Evolutionary conservation across 2,113 vertebrate species (phyloP).

Genomic region (Planiliza haematocheilus): DNA sequence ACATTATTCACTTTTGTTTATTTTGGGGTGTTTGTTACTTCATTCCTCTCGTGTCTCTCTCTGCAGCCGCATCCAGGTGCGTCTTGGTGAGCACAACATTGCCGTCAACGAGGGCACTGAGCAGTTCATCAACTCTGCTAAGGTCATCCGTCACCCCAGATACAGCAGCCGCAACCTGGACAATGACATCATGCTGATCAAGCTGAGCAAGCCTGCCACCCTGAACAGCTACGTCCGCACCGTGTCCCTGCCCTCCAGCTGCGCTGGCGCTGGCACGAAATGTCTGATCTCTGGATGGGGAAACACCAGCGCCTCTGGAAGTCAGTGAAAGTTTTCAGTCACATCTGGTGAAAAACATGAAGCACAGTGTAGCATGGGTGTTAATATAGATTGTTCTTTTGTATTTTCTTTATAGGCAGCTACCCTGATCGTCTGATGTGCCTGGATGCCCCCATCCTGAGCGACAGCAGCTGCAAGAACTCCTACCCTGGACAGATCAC

Average conservation of each 20-base stretch:
- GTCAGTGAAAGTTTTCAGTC: constrained; percentile 50
- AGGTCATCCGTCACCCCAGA: constrained; percentile 77
- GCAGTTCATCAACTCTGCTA: constrained; percentile 75
- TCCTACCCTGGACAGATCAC: constrained; percentile 88
- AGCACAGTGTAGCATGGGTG: neutral
- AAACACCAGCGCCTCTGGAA: constrained; percentile 80
- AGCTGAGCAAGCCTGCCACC: constrained; percentile 70
- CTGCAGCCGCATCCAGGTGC: constrained; percentile 71
- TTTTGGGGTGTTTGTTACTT: too few species aligned
- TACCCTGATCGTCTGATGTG: constrained; percentile 86
- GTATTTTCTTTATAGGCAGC: constrained; percentile 65
- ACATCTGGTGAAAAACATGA: too few species aligned
- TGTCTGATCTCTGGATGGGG: constrained; percentile 92
- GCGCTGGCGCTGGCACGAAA: constrained; percentile 77
- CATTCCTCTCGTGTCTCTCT: neutral
- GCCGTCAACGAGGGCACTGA: constrained; percentile 73
- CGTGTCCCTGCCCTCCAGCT: constrained; percentile 79
- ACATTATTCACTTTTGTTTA: too few species aligned
- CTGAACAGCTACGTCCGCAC: constrained; percentile 79
- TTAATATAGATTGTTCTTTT: neutral
- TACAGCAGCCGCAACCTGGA: constrained; percentile 80
- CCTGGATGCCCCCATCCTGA: constrained; percentile 85
- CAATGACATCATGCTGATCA: constrained; percentile 90
- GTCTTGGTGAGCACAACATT: constrained; percentile 85
- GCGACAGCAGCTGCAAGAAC: constrained; percentile 63